Conservation (phyloP, 2,797 vertebrate genomes). For the Premnoplex brunnescens region DNA sequence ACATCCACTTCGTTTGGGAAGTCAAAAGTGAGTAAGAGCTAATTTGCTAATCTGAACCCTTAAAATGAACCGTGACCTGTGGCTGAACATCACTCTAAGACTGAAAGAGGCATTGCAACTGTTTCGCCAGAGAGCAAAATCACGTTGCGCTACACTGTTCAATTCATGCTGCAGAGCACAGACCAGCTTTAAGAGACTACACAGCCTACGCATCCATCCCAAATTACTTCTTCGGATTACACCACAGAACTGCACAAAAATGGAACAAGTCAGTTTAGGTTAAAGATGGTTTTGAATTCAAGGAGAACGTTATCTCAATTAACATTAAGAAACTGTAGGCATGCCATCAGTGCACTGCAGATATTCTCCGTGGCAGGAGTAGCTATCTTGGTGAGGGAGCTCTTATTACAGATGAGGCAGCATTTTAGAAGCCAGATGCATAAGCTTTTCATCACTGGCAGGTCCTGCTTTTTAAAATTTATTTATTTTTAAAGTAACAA, state of each 20-base stretch:
- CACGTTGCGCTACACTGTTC: background rate
- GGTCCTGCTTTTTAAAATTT: background rate
- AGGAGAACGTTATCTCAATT: background rate
- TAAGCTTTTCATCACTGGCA: background rate
- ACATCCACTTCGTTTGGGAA: background rate
- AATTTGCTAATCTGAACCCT: background rate
- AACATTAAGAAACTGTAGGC: background rate
- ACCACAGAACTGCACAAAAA: background rate
- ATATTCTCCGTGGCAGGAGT: background rate
- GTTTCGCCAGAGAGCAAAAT: background rate
- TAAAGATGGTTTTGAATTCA: background rate
- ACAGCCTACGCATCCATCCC: accelerated
- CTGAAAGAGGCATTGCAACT: background rate
- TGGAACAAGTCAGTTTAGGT: background rate
- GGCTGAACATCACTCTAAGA: background rate
- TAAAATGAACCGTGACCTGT: accelerated
- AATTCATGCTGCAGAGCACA: background rate
- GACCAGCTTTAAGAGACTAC: background rate
- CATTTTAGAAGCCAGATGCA: background rate
- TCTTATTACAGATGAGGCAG: conserved; percentile 26
- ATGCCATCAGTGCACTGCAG: background rate
- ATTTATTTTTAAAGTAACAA: background rate
- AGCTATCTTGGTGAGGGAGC: background rate
- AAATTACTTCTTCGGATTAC: background rate
- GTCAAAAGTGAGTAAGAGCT: background rate